A percentile compares a stretch with the other conserved stretches of the same genome.
These are phyloP conservation scores for Mactra quadrangularis DNA, from an alignment of 1,140 invertebrate species.

Conservation along the genomic window DNA sequence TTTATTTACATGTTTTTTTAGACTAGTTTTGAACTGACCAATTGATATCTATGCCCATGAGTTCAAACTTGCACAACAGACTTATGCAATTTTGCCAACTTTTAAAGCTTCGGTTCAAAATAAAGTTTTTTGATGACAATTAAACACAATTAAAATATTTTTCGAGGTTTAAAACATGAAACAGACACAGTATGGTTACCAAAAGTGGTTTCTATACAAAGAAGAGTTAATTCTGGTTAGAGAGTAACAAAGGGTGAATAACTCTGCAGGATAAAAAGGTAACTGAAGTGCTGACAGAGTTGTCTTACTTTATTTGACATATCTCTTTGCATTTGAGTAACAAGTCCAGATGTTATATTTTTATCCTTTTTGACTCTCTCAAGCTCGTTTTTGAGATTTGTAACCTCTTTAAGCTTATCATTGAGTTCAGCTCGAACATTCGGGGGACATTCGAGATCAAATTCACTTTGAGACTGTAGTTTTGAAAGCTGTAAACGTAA, in stretches of 20 bases:
- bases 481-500: conserved; percentile 47
- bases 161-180: too few relatives aligned
- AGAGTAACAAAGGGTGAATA: conserved; percentile 31
- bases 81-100: too few relatives aligned
- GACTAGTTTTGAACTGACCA: too few relatives aligned
- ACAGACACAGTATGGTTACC: conserved; percentile 19
- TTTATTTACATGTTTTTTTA: too few relatives aligned
- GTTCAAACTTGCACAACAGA: too few relatives aligned
- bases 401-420: conserved; percentile 76
- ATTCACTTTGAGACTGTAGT: conserved; percentile 49
- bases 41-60: too few relatives aligned
- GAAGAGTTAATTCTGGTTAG: conserved; percentile 22
- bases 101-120: too few relatives aligned
- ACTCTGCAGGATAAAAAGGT: conserved; percentile 25
- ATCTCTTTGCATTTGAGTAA: conserved; percentile 83
- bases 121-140: too few relatives aligned
- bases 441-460: conserved; percentile 62
- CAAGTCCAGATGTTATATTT: conserved; percentile 82
- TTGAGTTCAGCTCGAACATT: conserved; percentile 70
- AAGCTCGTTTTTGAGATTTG: conserved; percentile 77
- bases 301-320: conserved; percentile 82
- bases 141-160: too few relatives aligned
- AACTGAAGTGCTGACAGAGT: conserved; percentile 38
- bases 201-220: too few relatives aligned
- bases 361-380: conserved; percentile 83